phyloP scores from a whole-genome alignment of 2,797 vertebrate genomes.

The Mallotus villosus region DNA sequence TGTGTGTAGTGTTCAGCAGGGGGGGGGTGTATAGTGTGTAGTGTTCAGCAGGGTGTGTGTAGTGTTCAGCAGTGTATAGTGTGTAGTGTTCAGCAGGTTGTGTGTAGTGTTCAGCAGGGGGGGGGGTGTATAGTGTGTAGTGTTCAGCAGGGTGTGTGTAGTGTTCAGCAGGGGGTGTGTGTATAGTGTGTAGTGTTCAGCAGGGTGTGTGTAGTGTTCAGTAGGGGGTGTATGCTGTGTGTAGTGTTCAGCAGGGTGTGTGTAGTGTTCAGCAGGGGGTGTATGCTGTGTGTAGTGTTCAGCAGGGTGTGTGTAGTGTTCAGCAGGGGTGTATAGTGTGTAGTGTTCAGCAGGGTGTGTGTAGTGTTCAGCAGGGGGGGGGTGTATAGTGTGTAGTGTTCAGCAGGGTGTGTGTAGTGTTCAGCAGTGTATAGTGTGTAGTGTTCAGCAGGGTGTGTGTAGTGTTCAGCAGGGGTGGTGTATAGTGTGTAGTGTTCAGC shows the following conservation, averaged over 20 bases:
- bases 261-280: conserved; percentile 7
- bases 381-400: background rate
- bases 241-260: too few relatives aligned
- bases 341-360: background rate
- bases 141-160: background rate
- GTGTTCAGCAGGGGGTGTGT: background rate
- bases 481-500: background rate
- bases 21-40: background rate
- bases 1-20: too few relatives aligned
- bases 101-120: background rate
- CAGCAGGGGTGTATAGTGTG: too few relatives aligned
- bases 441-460: background rate
- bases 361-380: too few relatives aligned
- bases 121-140: background rate
- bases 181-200: background rate
- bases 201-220: too few relatives aligned
- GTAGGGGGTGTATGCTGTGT: background rate
- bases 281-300: too few relatives aligned
- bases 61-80: too few relatives aligned
- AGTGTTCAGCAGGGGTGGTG: too few relatives aligned
- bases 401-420: background rate
- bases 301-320: too few relatives aligned
- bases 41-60: background rate
- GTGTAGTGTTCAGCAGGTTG: background rate
- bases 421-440: background rate